Conservation (phyloP, 2,888 invertebrate genomes). For the Geotrupes spiniger region DNA sequence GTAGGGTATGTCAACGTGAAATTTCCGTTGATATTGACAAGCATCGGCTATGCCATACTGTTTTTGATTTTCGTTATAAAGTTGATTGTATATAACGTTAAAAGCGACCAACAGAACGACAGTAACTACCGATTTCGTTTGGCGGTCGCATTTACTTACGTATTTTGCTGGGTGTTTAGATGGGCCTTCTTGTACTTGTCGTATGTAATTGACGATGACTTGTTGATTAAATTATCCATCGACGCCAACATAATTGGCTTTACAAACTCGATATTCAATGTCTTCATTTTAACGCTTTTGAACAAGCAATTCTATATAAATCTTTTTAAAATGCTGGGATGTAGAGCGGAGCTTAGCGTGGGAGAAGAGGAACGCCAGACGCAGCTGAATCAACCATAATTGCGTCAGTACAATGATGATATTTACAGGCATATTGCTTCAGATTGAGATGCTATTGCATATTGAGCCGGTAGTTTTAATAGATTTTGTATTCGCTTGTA, state of each 20-base stretch:
- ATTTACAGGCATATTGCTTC: too few species aligned
- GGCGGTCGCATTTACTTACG: constrained; percentile 21
- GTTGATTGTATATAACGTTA: constrained; percentile 18
- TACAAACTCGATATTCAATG: constrained; percentile 20
- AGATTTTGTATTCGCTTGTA: too few species aligned
- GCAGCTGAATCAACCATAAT: constrained; percentile 16
- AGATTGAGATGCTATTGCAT: background rate
- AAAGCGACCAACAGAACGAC: constrained; percentile 19
- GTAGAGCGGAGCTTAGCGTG: constrained; percentile 18
- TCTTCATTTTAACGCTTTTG: constrained; percentile 18
- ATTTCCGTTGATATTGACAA: constrained; percentile 17
- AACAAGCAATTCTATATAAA: constrained; percentile 22
- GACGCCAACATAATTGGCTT: constrained; percentile 21
- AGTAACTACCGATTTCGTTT: constrained; percentile 20
- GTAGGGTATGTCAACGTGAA: constrained; percentile 10
- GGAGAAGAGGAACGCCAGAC: constrained; percentile 18
- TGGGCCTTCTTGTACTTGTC: constrained; percentile 18
- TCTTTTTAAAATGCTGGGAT: constrained; percentile 19
- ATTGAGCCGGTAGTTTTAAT: too few species aligned
- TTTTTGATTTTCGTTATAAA: constrained; percentile 20
- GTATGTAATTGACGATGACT: constrained; percentile 8
- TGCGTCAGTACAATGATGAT: too few species aligned
- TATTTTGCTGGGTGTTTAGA: constrained; percentile 21
- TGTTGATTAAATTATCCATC: constrained; percentile 13
- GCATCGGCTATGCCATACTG: constrained; percentile 16